phyloP scores from a whole-genome alignment of 2,113 vertebrate genomes.

The Anhinga anhinga region DNA sequence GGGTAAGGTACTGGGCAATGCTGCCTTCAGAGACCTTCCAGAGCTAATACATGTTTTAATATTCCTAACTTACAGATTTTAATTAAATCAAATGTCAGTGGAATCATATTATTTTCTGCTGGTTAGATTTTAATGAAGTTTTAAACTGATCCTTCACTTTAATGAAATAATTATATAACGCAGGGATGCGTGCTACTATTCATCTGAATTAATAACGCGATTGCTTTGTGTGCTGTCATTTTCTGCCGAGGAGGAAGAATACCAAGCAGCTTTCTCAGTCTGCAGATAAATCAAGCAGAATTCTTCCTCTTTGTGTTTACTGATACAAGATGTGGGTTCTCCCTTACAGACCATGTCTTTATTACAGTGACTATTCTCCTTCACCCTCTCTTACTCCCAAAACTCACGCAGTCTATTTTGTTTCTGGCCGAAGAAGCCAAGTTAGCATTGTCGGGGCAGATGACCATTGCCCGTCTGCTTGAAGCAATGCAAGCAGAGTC shows the following conservation, averaged over 20 bases:
- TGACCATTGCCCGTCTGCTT: neutral
- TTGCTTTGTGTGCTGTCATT: neutral
- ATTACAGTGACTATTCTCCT: neutral
- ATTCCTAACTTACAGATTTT: neutral
- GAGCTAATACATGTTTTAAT: neutral
- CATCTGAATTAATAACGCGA: neutral
- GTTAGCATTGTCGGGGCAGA: neutral
- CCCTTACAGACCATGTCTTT: neutral
- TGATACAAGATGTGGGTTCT: neutral
- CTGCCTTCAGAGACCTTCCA: neutral
- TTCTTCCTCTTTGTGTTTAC: neutral
- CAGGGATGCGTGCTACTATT: neutral
- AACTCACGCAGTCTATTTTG: neutral
- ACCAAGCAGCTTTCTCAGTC: neutral
- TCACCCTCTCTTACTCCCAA: neutral
- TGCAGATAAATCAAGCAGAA: neutral
- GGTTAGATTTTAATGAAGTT: constrained; percentile 45
- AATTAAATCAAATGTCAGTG: constrained; percentile 44
- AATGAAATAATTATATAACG: constrained; percentile 6
- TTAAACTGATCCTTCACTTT: constrained; percentile 23
- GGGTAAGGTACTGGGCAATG: neutral
- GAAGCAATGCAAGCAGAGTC: neutral
- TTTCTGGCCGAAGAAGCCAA: neutral
- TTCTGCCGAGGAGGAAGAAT: neutral
- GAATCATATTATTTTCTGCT: constrained; percentile 33